phyloP scores from a whole-genome alignment of 2,113 vertebrate genomes.

The Oncorhynchus gorbuscha region DNA sequence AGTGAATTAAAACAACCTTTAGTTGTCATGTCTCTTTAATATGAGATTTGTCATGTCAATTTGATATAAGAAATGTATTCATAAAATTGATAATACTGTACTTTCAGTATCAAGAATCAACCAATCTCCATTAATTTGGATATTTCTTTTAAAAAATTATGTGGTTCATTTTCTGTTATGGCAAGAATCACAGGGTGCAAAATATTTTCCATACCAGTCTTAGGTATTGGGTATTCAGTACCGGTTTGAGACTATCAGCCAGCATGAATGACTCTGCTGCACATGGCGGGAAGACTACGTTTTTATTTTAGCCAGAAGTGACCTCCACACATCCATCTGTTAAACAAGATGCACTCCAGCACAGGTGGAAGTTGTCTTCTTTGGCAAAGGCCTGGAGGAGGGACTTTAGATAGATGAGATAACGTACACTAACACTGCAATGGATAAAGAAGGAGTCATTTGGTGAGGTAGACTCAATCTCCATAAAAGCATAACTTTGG shows the following conservation, averaged over 20 bases:
- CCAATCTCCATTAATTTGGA: too few species aligned
- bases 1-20: not conserved
- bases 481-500: too few species aligned
- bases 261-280: conserved; percentile 2
- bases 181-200: too few species aligned
- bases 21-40: too few species aligned
- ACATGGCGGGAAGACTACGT: not conserved
- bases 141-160: too few species aligned
- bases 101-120: too few species aligned
- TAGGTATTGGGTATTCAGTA: not conserved
- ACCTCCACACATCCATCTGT: conserved; percentile 2
- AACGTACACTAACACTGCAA: not conserved
- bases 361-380: not conserved
- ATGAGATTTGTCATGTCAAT: too few species aligned
- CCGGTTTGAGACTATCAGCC: not conserved
- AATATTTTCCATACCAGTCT: too few species aligned
- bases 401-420: not conserved
- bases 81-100: too few species aligned
- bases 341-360: not conserved
- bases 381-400: not conserved
- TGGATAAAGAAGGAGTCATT: not conserved
- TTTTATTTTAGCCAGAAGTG: not conserved
- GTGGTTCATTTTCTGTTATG: too few species aligned
- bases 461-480: too few species aligned
- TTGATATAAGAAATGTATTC: too few species aligned